Conservation (phyloP, 1,140 invertebrate species). For the Brachionus manjavacas region DNA sequence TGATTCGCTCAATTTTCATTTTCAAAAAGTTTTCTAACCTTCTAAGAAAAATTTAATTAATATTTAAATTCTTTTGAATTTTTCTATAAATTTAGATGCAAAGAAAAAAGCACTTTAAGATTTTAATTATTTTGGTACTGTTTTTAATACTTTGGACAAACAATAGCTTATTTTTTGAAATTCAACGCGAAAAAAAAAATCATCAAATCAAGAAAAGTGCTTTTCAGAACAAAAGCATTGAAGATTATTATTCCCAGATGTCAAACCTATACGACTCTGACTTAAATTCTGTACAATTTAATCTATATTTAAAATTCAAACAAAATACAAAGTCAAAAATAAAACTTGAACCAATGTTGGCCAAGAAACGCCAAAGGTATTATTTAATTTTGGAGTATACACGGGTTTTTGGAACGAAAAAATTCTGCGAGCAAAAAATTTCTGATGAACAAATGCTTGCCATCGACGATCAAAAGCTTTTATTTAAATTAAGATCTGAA, state of each 20-base stretch:
- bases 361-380: not conserved
- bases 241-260: not conserved
- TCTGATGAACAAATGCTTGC: not conserved
- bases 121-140: too few relatives aligned
- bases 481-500: not conserved
- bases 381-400: constrained; percentile 11
- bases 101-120: too few relatives aligned
- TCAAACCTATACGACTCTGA: not conserved
- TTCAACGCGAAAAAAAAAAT: too few relatives aligned
- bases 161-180: too few relatives aligned
- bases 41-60: too few relatives aligned
- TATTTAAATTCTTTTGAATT: too few relatives aligned
- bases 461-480: not conserved
- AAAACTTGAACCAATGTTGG: not conserved
- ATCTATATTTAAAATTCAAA: not conserved
- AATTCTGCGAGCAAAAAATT: not conserved
- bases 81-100: too few relatives aligned
- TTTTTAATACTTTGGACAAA: too few relatives aligned
- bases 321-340: not conserved
- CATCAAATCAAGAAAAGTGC: too few relatives aligned
- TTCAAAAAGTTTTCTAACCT: too few relatives aligned
- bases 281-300: not conserved
- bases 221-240: too few relatives aligned
- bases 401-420: not conserved
- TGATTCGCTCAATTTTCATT: too few relatives aligned